These are phyloP conservation scores for Drosophila infuscata DNA, from an alignment of 2,888 invertebrate species.

Conservation along the genomic window DNA sequence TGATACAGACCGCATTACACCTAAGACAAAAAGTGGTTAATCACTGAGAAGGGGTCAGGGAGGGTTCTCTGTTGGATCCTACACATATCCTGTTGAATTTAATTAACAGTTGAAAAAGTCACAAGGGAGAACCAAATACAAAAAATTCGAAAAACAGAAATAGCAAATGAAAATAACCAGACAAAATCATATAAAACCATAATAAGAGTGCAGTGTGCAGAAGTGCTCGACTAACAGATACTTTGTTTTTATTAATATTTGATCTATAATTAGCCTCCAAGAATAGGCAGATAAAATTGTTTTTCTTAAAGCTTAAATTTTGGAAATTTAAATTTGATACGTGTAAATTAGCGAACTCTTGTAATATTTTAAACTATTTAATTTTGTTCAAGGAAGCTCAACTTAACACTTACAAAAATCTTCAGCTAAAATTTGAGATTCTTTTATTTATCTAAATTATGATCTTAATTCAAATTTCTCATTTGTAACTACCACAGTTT, in stretches of 20 bases:
- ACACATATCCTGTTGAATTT: constrained; percentile 68
- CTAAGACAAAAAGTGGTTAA: constrained; percentile 6
- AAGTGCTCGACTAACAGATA: background rate
- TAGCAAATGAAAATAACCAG: constrained; percentile 29
- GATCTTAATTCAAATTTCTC: background rate
- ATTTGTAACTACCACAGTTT: background rate
- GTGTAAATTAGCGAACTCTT: background rate
- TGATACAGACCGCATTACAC: constrained; percentile 8
- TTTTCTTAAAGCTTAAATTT: background rate
- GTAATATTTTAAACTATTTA: background rate
- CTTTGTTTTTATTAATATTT: background rate
- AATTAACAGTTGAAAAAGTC: constrained; percentile 71
- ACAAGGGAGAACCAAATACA: constrained; percentile 35
- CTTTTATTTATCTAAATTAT: background rate
- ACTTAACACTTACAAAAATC: background rate
- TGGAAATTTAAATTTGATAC: background rate
- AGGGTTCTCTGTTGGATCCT: background rate
- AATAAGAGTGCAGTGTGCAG: background rate
- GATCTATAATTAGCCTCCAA: rapidly evolving
- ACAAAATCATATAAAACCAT: constrained; percentile 40
- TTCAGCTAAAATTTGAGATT: background rate
- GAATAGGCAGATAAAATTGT: background rate
- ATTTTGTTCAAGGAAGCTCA: background rate
- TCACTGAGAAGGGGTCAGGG: background rate
- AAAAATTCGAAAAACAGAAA: constrained; percentile 12